Evolutionary conservation across 2,797 vertebrate species (phyloP).

Genomic region (Siniperca scherzeri): DNA sequence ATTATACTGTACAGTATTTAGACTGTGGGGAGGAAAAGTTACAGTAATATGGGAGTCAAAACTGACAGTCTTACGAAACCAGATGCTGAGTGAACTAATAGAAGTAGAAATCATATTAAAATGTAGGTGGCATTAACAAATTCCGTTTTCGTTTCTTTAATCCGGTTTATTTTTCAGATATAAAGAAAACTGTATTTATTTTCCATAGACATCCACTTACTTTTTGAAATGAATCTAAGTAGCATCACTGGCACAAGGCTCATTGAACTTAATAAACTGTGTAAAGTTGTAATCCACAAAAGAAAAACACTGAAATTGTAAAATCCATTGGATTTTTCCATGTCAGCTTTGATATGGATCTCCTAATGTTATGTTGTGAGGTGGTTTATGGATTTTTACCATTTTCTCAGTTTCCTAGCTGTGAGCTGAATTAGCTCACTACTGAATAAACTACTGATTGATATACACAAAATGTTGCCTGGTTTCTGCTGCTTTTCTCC

Average conservation of each 20-base stretch:
- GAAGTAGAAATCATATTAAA: background rate
- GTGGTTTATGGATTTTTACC: conserved; percentile 14
- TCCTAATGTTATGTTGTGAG: background rate
- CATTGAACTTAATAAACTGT: background rate
- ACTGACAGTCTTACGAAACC: background rate
- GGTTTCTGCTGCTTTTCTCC: conserved; percentile 21
- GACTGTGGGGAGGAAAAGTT: background rate
- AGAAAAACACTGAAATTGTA: background rate
- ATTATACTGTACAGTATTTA: background rate
- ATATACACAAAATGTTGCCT: conserved; percentile 41
- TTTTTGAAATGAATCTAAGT: background rate
- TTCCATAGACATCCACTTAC: background rate
- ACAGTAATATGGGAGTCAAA: background rate
- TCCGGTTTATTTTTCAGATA: background rate
- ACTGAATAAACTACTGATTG: conserved; percentile 25
- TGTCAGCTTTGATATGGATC: conserved; percentile 17
- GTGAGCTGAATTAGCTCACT: conserved; percentile 35
- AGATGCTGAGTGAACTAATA: background rate
- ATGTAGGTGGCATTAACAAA: background rate
- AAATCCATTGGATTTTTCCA: background rate
- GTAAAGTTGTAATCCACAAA: background rate
- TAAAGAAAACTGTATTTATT: background rate
- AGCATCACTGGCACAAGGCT: background rate
- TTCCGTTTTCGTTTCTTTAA: background rate
- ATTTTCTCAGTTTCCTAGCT: conserved; percentile 21